Conservation (phyloP, 2,113 vertebrate species). For the Anser brachyrhynchus region DNA sequence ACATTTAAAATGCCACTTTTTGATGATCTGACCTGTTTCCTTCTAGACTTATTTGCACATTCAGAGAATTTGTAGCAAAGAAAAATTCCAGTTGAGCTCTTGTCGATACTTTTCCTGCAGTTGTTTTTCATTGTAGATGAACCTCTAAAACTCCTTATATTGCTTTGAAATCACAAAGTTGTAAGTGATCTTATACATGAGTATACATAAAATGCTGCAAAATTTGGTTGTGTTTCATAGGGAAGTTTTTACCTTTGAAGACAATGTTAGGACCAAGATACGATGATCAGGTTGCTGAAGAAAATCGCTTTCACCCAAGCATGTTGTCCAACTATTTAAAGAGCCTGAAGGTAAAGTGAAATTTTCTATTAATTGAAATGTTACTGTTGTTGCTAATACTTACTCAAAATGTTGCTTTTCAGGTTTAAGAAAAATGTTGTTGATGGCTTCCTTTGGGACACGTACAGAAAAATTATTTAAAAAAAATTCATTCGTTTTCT, state of each 20-base stretch:
- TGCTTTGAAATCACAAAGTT: background rate
- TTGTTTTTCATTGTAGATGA: background rate
- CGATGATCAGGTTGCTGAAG: slow-evolving; percentile 94
- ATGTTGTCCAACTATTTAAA: slow-evolving; percentile 97
- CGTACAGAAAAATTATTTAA: background rate
- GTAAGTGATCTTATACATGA: background rate
- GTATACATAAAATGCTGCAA: background rate
- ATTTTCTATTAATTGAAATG: background rate
- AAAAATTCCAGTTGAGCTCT: background rate
- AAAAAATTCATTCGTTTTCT: background rate
- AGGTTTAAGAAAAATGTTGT: background rate
- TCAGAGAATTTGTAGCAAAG: background rate
- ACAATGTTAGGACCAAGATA: slow-evolving; percentile 96
- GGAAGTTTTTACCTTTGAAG: slow-evolving; percentile 97
- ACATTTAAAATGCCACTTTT: background rate
- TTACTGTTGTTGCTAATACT: background rate
- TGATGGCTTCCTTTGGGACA: background rate
- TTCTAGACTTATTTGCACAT: background rate
- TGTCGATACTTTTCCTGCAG: background rate
- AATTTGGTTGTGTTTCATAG: slow-evolving; percentile 71
- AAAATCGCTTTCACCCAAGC: slow-evolving; percentile 93
- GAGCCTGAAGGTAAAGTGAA: slow-evolving; percentile 90
- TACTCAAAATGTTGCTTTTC: background rate
- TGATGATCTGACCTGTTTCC: background rate
- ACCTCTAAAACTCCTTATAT: background rate